phyloP scores from a whole-genome alignment of 2,888 invertebrate genomes.

The Alcis repandata region DNA sequence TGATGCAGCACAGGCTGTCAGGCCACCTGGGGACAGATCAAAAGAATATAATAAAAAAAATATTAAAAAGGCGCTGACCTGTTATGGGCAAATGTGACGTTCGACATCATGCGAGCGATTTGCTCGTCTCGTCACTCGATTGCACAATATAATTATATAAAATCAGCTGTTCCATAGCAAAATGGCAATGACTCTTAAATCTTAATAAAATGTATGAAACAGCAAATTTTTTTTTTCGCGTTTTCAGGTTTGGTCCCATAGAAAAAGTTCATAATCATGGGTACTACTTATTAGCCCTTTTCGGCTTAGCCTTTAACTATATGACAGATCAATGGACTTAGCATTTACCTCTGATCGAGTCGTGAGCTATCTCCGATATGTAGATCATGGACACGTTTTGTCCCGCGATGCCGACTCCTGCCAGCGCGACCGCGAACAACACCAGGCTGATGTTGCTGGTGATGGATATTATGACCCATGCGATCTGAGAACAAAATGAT shows the following conservation, averaged over 20 bases:
- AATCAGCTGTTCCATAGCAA: too few relatives aligned
- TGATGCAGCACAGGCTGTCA: slow-evolving; percentile 67
- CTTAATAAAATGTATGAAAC: too few relatives aligned
- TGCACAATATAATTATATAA: too few relatives aligned
- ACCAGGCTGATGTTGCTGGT: slow-evolving; percentile 64
- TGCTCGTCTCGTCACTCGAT: too few relatives aligned
- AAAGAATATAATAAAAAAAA: neutral
- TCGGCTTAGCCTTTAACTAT: too few relatives aligned
- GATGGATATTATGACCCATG: slow-evolving; percentile 70
- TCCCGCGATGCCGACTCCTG: slow-evolving; percentile 73
- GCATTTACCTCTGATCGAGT: slow-evolving; percentile 62
- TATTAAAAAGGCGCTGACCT: neutral
- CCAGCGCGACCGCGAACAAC: slow-evolving; percentile 61
- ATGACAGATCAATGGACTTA: neutral
- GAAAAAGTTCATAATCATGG: too few relatives aligned
- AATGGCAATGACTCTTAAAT: too few relatives aligned
- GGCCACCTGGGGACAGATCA: slow-evolving; percentile 54
- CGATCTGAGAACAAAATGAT: slow-evolving; percentile 55
- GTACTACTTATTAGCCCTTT: too few relatives aligned
- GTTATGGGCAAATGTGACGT: too few relatives aligned
- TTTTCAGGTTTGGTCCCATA: too few relatives aligned
- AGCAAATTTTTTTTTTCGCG: too few relatives aligned
- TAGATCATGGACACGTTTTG: slow-evolving; percentile 74
- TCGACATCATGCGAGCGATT: too few relatives aligned
- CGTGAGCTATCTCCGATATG: slow-evolving; percentile 75